Conservation (phyloP, 2,113 vertebrate genomes). For the Caracal caracal region DNA sequence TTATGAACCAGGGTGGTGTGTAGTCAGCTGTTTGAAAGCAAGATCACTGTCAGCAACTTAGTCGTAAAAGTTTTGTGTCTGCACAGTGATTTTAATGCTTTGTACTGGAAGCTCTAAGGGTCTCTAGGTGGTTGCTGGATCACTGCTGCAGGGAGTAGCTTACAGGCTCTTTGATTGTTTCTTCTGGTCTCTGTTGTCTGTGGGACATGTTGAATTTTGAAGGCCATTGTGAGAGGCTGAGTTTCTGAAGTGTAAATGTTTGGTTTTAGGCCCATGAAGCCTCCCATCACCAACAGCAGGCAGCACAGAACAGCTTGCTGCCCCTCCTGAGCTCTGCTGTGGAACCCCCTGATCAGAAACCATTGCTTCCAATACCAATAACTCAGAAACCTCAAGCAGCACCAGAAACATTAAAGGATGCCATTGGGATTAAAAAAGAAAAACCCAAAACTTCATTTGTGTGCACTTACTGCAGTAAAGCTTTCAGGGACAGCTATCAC, state of each 20-base stretch:
- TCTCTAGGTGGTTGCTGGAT: slow-evolving; percentile 26
- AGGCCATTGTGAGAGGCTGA: slow-evolving; percentile 57
- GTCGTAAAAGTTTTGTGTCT: slow-evolving; percentile 54
- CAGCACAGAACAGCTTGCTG: slow-evolving; percentile 96
- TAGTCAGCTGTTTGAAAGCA: slow-evolving; percentile 65
- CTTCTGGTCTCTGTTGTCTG: slow-evolving; percentile 59
- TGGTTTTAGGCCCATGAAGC: slow-evolving; percentile 96
- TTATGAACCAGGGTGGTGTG: slow-evolving; percentile 41
- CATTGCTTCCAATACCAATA: slow-evolving; percentile 94
- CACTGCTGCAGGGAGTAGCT: slow-evolving; percentile 30
- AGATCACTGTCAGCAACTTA: slow-evolving; percentile 61
- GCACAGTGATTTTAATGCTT: slow-evolving; percentile 50
- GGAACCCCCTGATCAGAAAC: slow-evolving; percentile 97
- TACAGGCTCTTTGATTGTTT: slow-evolving; percentile 36
- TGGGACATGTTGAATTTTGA: slow-evolving; percentile 73
- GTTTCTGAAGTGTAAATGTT: slow-evolving; percentile 86
- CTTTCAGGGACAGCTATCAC: slow-evolving; percentile 99
- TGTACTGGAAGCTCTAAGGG: background rate
- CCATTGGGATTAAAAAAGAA: slow-evolving; percentile 95
- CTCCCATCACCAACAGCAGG: slow-evolving; percentile 98
- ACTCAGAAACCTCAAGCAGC: slow-evolving; percentile 96
- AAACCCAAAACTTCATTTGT: slow-evolving; percentile 98
- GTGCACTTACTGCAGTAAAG: slow-evolving; percentile 98
- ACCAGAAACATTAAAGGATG: slow-evolving; percentile 95
- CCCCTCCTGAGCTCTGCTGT: slow-evolving; percentile 95